Base-by-base conservation (phyloP, 1,140 invertebrate genomes). In the Zaprionus davidi region DNA sequence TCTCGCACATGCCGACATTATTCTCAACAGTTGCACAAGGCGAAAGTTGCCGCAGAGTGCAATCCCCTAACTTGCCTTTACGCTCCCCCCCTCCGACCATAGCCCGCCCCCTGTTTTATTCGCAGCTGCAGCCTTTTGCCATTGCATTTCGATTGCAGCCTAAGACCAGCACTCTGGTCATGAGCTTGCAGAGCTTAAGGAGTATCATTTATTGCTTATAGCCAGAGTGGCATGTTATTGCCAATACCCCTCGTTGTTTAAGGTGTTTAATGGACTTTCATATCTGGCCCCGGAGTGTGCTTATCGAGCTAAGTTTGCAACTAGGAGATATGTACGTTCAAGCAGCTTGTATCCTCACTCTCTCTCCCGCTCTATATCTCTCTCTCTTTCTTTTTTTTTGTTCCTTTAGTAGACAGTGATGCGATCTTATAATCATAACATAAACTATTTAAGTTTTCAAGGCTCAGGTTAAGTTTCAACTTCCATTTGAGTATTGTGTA, bases 1-100 rank as follows among this genome's bases (percentile, higher is more conserved):
- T 65, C 77, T 62, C 46, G 51, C 38, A 62, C 20, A 51, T 51
- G 11, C 20, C 46, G 20, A 51, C 46, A 51, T 22, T 51, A 24
- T 77, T 81, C 69, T 63, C 76, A 77, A 81, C 73, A 82, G 80
- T 82, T 76, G 76, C 80, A 79, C 80, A 82, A 70, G 67, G 76
- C 67, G 55, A 78, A 69, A 67, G 22, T 41, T 62, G 64, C 73
- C 59, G 31, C 49, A 46, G 70, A 53, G 55, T 59, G 55, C 36
- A 51, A 41, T 59, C 34, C 44, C 46, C 46, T 17, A 49, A 49
- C 6, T 49, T 24, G 20, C 46, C 12, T 41, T n/a, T 6, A 1
- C 38, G 0, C 38, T 7, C 20, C 56, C 24, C n/a, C 38, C n/a
- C 26, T 7, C 7, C 28, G 28, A 31, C 2, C 28, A 6, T 28